Base-by-base conservation (phyloP, 2,797 vertebrate genomes). In the Bucorvus abyssinicus region DNA sequence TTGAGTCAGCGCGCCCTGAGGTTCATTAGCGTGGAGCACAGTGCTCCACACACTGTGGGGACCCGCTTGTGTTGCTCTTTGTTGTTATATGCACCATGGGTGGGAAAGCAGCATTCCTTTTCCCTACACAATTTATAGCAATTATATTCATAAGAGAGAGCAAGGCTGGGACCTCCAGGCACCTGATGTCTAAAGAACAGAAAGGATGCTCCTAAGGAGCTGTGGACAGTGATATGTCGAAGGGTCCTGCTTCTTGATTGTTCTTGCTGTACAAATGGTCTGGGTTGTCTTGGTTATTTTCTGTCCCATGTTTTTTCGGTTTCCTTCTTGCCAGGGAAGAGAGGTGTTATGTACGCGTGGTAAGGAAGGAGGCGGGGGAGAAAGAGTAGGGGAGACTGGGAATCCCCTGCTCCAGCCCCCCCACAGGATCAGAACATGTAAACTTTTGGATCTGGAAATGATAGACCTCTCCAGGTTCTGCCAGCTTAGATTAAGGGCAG, bases 361-460 rank as follows among this genome's bases (percentile, higher is more conserved):
- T 71, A 24, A 14, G 22, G n/a, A 80, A 63, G 30, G 30, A 69
- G 5, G 7, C 10, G 6, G 47, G 6, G 4, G 2, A 29, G 19
- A 82, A 52, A 64, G 21, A 79, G 20, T 8, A 74, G 17, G 4
- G 12, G 10, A 61, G 7, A 11, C 12, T 49, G 16, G 16, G 11
- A 89, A 42, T 2, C 2, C 5, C 5, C n/a, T 59, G 27, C 36
- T 70, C 20, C 3, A 6, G 7, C 13, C 32, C 29, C 16, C 0
- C 3, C 7, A 22, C 2, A 2, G 40, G 34, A 60, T 63, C 17
- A 84, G 40, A 68, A 40, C 6, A 12, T 15, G 4, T 11, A 78
- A 69, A 61, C 8, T 81, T 65, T 80, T 29, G 55, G 52, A 73
- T 73, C 20, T 82, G 67, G 80, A 93, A 93, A 75, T 61, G n/a